Evolutionary conservation across 2,113 vertebrate species (phyloP), one percentile per base, ranked within the genome.

Genomic region (Tachysurus vachellii): DNA sequence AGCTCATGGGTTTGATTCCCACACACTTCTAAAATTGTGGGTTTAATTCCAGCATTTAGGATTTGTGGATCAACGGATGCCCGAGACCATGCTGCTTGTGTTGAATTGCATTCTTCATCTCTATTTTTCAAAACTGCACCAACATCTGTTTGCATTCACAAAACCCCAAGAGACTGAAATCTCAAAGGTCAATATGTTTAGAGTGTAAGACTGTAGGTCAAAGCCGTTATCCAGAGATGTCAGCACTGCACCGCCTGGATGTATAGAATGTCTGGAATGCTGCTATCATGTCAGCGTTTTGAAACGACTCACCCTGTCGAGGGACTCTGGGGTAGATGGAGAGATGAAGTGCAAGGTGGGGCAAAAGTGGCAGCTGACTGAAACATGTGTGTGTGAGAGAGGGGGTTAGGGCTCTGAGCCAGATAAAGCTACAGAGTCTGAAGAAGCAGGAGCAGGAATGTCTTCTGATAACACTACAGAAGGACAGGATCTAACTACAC

Each of bases 121-220:
- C 53, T 68, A 70, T 68, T 79, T 85, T 85, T 82, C n/a, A 59
- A 21, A 86, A 71, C 44, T 54, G 12, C 57, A 54, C 57, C 79
- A 75, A 83, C 86, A 87, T 87, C 86, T 87, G 86, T 83, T 87
- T 76, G 86, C 80, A 83, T 83, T 87, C 77, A 86, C 77, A 70
- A 13, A 80, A 68, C 77, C 50, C 31, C 26, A 14, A 57, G 77
- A 82, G 86, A 71, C 17, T 9, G n/a, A 73, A 36, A 26, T 21
- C 73, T 56, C 47, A 7, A 26, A 81, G 62, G 64, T 86, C 50
- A 26, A 42, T 54, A 36, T 83, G 80, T 83, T 83, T 83, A 36
- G 28, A 36, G 28, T 64, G n/a, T 42, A 28, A 36, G 80, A 42
- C 23, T 70, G 68, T 82, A 31, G 68, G 71, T 59, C 57, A 59